These are phyloP conservation scores for Eupithecia exiguata DNA, from an alignment of 2,888 invertebrate species.

Conservation along the genomic window DNA sequence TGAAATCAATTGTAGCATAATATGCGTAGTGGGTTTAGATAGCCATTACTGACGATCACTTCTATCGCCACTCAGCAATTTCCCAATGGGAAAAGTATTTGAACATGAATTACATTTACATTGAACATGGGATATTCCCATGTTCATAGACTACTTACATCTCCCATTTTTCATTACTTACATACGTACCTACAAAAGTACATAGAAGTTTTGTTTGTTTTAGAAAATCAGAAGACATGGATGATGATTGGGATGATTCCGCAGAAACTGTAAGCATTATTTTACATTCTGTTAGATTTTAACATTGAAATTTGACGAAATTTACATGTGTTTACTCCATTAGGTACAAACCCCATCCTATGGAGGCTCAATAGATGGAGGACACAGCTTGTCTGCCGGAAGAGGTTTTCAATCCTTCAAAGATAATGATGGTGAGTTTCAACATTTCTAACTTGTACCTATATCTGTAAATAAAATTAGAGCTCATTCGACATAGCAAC, in stretches of 20 bases:
- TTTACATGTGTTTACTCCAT: constrained; percentile 19
- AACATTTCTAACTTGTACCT: background rate
- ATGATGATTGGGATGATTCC: constrained; percentile 84
- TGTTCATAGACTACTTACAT: background rate
- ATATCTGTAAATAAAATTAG: background rate
- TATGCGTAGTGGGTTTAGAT: no score
- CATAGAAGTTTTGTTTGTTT: constrained; percentile 22
- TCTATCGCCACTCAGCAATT: background rate
- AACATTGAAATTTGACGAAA: background rate
- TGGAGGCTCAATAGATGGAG: constrained; percentile 70
- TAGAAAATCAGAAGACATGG: constrained; percentile 55
- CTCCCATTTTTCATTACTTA: background rate
- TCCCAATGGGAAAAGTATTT: no score
- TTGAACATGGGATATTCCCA: no score
- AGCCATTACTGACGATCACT: background rate
- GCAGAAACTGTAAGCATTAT: constrained; percentile 62
- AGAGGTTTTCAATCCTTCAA: constrained; percentile 79
- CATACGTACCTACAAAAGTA: background rate
- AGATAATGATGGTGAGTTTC: constrained; percentile 61
- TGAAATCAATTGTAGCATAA: background rate
- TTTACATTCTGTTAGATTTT: background rate
- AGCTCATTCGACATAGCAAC: background rate
- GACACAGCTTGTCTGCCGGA: constrained; percentile 79
- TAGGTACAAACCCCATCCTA: constrained; percentile 59
- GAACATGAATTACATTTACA: no score